A percentile compares a stretch with the other conserved stretches of the same genome.
These are phyloP conservation scores for Phocoena phocoena DNA, from an alignment of 2,113 vertebrate genomes.

Conservation along the genomic window DNA sequence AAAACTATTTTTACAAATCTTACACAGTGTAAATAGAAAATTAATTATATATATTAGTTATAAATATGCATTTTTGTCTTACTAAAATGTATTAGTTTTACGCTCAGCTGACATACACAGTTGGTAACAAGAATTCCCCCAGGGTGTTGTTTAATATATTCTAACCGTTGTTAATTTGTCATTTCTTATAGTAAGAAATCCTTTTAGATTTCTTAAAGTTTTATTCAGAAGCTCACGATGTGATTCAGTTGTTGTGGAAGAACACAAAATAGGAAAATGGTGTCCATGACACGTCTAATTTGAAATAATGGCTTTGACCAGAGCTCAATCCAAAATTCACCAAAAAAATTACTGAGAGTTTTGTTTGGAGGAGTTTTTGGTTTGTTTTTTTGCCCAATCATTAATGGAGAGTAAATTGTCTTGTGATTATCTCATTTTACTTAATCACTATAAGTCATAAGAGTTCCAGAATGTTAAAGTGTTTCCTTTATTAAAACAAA, in stretches of 20 bases:
- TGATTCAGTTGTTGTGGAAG: neutral
- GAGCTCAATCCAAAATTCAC: neutral
- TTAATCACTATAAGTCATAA: neutral
- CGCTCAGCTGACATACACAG: neutral
- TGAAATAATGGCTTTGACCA: slow-evolving; percentile 25
- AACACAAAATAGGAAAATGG: neutral
- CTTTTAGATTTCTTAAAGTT: neutral
- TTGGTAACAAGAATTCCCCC: neutral
- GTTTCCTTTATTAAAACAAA: neutral
- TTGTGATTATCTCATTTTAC: neutral
- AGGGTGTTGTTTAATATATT: neutral
- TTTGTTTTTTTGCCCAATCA: neutral
- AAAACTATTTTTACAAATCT: neutral
- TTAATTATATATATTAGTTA: slow-evolving; percentile 8
- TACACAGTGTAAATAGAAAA: neutral
- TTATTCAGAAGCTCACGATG: slow-evolving; percentile 6
- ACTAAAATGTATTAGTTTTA: slow-evolving; percentile 26
- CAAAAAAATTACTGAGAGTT: neutral
- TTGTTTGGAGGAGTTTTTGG: neutral
- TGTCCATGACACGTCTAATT: neutral
- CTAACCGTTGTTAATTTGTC: neutral
- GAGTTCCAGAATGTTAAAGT: neutral
- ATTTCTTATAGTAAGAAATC: neutral
- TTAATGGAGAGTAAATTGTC: neutral
- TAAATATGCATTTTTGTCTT: neutral